phyloP scores from a whole-genome alignment of 2,888 invertebrate genomes.

The Aleiodes leptofemur region DNA sequence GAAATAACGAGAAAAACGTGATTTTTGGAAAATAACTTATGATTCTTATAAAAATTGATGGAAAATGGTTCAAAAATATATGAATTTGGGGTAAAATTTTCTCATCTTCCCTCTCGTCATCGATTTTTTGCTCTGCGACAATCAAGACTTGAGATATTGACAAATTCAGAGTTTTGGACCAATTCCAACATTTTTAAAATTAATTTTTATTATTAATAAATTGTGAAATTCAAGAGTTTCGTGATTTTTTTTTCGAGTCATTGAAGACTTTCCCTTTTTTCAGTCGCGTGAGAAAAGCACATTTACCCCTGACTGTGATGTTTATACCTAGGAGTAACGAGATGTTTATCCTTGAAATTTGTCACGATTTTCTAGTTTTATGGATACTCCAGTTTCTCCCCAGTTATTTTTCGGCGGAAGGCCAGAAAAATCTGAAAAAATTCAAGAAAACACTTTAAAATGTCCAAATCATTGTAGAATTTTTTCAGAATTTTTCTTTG shows the following conservation, averaged over 20 bases:
- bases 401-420: slow-evolving; percentile 1
- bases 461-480: slow-evolving; percentile 52
- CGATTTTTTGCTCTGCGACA: too few species aligned
- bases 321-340: slow-evolving; percentile 56
- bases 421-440: slow-evolving; percentile 51
- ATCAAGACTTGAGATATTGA: too few species aligned
- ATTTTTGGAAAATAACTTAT: too few species aligned
- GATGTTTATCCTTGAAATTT: slow-evolving; percentile 57
- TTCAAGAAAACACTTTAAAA: too few species aligned
- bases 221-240: too few species aligned
- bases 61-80: too few species aligned
- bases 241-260: slow-evolving; percentile 41
- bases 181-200: neutral
- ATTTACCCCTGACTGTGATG: slow-evolving; percentile 48
- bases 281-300: slow-evolving; percentile 43
- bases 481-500: too few species aligned
- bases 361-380: slow-evolving; percentile 52
- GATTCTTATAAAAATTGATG: too few species aligned
- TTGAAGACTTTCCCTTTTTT: slow-evolving; percentile 24
- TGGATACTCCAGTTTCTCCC: slow-evolving; percentile 33
- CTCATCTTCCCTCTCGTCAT: too few species aligned
- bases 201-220: slow-evolving; percentile 51
- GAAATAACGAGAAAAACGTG: too few species aligned
- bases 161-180: too few species aligned
- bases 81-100: too few species aligned